Conservation (phyloP, 2,888 invertebrate species). For the Netelia virgata region DNA sequence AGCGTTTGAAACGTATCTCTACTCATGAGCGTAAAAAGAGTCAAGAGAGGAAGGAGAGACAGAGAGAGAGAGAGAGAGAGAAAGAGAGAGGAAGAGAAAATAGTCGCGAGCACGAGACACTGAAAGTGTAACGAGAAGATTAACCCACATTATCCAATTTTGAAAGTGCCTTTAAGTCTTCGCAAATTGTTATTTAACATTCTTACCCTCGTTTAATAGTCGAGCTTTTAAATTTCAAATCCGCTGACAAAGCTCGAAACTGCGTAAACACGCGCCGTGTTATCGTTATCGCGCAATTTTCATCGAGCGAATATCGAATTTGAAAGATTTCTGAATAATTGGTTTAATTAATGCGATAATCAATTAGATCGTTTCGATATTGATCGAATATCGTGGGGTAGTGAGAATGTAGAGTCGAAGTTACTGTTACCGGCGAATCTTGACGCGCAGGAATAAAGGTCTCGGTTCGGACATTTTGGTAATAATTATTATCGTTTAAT, state of each 20-base stretch:
- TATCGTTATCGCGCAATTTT: not conserved
- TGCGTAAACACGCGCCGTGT: too few species aligned
- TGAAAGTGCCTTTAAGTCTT: slow-evolving; percentile 20
- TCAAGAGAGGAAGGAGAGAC: not conserved
- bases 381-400: too few species aligned
- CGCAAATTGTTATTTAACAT: slow-evolving; percentile 21
- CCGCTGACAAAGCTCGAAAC: too few species aligned
- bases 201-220: not conserved
- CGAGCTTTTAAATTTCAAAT: too few species aligned
- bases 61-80: not conserved
- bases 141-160: slow-evolving; percentile 33
- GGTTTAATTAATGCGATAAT: not conserved
- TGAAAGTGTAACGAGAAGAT: slow-evolving; percentile 37
- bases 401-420: not conserved
- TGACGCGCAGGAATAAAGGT: slow-evolving; percentile 10
- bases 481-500: slow-evolving; percentile 67
- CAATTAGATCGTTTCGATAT: not conserved
- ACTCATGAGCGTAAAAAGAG: slow-evolving; percentile 1
- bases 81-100: slow-evolving; percentile 2
- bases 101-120: not conserved
- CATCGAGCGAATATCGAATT: not conserved
- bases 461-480: slow-evolving; percentile 29
- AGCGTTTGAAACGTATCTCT: slow-evolving; percentile 47
- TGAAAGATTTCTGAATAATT: not conserved
- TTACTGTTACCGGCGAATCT: slow-evolving; percentile 13